Evolutionary conservation across 2,888 invertebrate genomes (phyloP).

Genomic region (Pammene aurita): DNA sequence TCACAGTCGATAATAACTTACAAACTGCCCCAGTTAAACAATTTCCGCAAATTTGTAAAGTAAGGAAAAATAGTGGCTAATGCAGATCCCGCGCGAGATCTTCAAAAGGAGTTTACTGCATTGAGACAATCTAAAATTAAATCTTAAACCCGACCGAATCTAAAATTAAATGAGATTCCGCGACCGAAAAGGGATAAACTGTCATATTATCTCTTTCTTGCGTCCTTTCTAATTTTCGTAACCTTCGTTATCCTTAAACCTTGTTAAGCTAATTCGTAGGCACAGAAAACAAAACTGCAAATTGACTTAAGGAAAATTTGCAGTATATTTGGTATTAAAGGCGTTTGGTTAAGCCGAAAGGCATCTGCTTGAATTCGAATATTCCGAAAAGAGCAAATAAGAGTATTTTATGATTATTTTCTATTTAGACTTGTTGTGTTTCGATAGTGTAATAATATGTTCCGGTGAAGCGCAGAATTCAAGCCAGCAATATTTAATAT

Average conservation of each 20-base stretch:
- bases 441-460: background rate
- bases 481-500: slow-evolving; percentile 24
- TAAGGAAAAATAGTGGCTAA: background rate
- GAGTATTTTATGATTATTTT: background rate
- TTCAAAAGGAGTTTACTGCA: background rate
- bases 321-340: background rate
- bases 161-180: background rate
- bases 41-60: background rate
- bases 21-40: background rate
- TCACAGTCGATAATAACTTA: too few species aligned
- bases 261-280: background rate
- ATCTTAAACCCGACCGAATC: too few species aligned
- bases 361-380: background rate
- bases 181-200: slow-evolving; percentile 5
- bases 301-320: slow-evolving; percentile 7
- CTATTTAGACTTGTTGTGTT: background rate
- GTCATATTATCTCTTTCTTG: slow-evolving; percentile 12
- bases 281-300: slow-evolving; percentile 4
- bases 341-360: background rate
- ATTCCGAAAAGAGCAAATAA: background rate
- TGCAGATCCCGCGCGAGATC: background rate
- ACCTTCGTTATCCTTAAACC: slow-evolving; percentile 21
- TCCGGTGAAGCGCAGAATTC: background rate
- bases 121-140: slow-evolving; percentile 21
- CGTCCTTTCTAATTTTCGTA: slow-evolving; percentile 22